Conservation (phyloP, 2,113 vertebrate species). For the Cryptomyrus ogoouensis region DNA sequence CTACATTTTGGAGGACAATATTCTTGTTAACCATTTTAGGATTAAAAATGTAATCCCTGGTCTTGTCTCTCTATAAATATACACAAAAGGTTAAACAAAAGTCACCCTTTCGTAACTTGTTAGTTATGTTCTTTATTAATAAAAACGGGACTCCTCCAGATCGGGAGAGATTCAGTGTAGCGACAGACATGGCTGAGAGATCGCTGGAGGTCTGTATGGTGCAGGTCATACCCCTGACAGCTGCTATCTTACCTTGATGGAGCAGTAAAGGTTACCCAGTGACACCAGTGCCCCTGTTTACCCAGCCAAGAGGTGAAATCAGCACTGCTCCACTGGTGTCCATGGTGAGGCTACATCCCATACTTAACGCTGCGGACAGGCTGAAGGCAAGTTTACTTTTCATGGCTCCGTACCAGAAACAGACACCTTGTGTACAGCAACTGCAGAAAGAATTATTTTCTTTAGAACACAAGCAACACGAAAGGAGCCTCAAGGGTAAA, state of each 20-base stretch:
- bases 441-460: slow-evolving; percentile 35
- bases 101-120: background rate
- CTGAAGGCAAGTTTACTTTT: slow-evolving; percentile 9
- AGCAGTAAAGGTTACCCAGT: background rate
- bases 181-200: background rate
- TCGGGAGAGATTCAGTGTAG: background rate
- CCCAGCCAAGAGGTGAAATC: background rate
- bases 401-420: slow-evolving; percentile 14
- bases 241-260: background rate
- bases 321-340: background rate
- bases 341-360: background rate
- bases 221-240: background rate
- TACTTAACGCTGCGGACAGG: background rate
- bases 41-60: background rate
- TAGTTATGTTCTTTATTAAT: background rate
- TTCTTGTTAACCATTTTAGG: background rate
- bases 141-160: background rate
- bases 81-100: background rate
- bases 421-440: slow-evolving; percentile 23
- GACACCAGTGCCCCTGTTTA: background rate
- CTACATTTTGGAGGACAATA: background rate
- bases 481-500: slow-evolving; percentile 39
- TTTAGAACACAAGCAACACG: slow-evolving; percentile 36
- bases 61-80: background rate
- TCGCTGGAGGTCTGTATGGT: background rate